Evolutionary conservation across 1,140 invertebrate species (phyloP).

Genomic region (Dendrolimus punctatus): DNA sequence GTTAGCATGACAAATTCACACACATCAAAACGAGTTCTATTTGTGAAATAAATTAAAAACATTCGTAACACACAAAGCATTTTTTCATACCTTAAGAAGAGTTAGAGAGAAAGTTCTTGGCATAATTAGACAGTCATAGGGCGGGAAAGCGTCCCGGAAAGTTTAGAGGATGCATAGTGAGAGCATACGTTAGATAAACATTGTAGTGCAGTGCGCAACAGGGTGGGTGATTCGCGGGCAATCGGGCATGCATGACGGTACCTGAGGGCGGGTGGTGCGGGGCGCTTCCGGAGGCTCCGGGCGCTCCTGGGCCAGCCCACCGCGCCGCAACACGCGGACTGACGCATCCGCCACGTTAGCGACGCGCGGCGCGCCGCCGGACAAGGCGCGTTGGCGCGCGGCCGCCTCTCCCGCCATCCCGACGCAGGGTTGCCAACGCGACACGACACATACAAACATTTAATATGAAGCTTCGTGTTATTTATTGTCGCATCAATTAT

Average conservation of each 20-base stretch:
- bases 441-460: too few relatives aligned
- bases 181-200: conserved; percentile 43
- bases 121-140: too few relatives aligned
- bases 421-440: conserved; percentile 1
- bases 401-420: conserved; percentile 14
- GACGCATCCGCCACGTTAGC: conserved; percentile 28
- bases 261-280: conserved; percentile 43
- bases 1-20: too few relatives aligned
- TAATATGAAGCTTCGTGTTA: too few relatives aligned
- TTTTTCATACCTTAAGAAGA: too few relatives aligned
- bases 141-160: not conserved
- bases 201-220: conserved; percentile 61
- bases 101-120: too few relatives aligned
- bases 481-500: too few relatives aligned
- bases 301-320: conserved; percentile 41
- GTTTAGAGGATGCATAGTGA: conserved; percentile 2
- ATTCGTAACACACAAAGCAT: too few relatives aligned
- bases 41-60: too few relatives aligned
- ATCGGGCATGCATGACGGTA: conserved; percentile 27
- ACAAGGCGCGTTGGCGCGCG: conserved; percentile 27
- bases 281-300: conserved; percentile 13
- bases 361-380: conserved; percentile 18
- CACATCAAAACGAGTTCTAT: too few relatives aligned
- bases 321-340: conserved; percentile 55
- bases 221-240: conserved; percentile 31